Base-by-base conservation (phyloP, 2,888 invertebrate species). In the Linnaemya tessellans region DNA sequence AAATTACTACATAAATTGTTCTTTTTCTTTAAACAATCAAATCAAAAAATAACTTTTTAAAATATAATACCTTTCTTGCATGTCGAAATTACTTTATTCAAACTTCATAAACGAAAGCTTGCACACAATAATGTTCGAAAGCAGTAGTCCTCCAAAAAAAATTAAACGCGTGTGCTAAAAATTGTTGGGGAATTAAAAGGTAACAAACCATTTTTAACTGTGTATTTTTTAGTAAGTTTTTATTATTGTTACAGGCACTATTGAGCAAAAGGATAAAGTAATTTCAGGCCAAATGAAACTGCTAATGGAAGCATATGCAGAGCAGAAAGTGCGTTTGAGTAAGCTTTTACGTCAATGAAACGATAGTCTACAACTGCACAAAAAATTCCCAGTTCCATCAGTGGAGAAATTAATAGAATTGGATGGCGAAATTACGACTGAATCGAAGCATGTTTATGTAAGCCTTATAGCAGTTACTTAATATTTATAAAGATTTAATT, bases 101-200 rank as follows among this genome's bases (percentile, higher is more conserved):
- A 60, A 35, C 60, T 60, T 60, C 60, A 74, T 62, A 62, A 74
- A 62, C 41, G 35, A 51, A 30, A 74, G 18, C 43, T 74, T 62
- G 10, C 62, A 51, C 49, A 51, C 35, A 56, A 20, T 71, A 58
- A 41, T 73, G 58, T 58, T 51, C 35, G 68, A 54, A 68, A 68
- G 54, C 68, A 49, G 68, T 51, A 68, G 54, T 38, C 68, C 38
- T 68, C 49, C 35, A 68, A 51, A 68, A 68, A 25, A 68, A 68
- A 49, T 68, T 68, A 68, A 51, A 51, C 51, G 51, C 68, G 51
- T 49, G 35, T 30, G 30, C 35, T 20, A 18, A 56, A 70, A 56
- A 65, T 15, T 25, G 15, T 65, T 20, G 54, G 38, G 35, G 56
- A 68, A 56, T n/a, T 68, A 18, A 68, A 71, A 71, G 71, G 71